phyloP scores from a whole-genome alignment of 2,797 vertebrate genomes.

The Acanthiza pusilla region DNA sequence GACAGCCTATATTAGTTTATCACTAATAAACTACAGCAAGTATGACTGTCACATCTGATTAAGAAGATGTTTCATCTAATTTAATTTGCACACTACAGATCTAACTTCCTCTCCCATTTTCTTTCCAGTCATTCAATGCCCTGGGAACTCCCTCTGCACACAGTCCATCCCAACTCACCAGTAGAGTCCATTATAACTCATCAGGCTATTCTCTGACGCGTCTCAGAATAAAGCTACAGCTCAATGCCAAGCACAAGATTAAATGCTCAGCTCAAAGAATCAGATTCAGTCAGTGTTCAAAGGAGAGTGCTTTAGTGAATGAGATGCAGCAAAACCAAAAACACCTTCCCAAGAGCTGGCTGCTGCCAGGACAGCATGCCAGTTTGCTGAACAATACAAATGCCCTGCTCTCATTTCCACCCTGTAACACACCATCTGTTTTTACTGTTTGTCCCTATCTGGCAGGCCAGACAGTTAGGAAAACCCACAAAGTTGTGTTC shows the following conservation, averaged over 20 bases:
- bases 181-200: neutral
- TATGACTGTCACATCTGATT: neutral
- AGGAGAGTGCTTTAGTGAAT: slow-evolving; percentile 3
- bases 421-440: neutral
- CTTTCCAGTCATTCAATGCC: neutral
- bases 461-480: neutral
- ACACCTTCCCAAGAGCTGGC: neutral
- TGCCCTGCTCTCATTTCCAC: neutral
- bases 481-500: neutral
- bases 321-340: neutral
- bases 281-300: neutral
- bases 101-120: neutral
- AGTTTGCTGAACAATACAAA: neutral
- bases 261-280: slow-evolving; percentile 3
- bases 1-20: neutral
- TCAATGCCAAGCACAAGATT: neutral
- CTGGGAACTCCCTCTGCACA: neutral
- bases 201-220: neutral
- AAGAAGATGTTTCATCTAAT: neutral
- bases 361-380: neutral
- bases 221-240: neutral
- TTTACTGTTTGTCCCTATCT: neutral
- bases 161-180: neutral
- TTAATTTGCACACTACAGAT: neutral
- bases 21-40: neutral